Percentiles rank a stretch among this genome's conserved stretches.
These are phyloP conservation scores for Aproaerema taeniolella DNA, from an alignment of 2,888 invertebrate genomes.

Conservation along the genomic window DNA sequence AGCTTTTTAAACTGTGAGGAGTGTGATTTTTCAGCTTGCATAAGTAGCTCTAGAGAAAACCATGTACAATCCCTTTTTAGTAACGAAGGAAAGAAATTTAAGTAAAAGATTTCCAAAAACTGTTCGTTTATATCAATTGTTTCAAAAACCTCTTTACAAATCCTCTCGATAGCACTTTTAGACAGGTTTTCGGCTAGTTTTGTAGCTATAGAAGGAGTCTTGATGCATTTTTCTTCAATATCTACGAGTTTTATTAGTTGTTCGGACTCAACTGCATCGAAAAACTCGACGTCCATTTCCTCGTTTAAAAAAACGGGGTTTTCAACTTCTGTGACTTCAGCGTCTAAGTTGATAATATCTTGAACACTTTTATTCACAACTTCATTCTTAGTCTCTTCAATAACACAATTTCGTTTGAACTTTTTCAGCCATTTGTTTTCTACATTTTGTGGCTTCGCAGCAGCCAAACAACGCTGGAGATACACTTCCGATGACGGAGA, in stretches of 20 bases:
- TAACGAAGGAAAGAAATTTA: slow-evolving; percentile 33
- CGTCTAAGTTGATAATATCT: slow-evolving; percentile 5
- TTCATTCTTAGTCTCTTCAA: slow-evolving; percentile 8
- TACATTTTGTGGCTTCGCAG: slow-evolving; percentile 25
- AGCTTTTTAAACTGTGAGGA: slow-evolving; percentile 31
- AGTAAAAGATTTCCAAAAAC: slow-evolving; percentile 30
- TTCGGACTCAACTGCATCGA: slow-evolving; percentile 34
- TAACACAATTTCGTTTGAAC: slow-evolving; percentile 24
- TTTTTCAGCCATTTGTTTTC: slow-evolving; percentile 38
- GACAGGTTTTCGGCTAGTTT: slow-evolving; percentile 35
- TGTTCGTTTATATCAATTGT: slow-evolving; percentile 18
- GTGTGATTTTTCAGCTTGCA: slow-evolving; percentile 30
- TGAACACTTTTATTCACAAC: slow-evolving; percentile 12
- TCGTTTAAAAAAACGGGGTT: slow-evolving; percentile 13
- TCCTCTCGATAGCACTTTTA: slow-evolving; percentile 28
- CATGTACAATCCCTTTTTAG: slow-evolving; percentile 37
- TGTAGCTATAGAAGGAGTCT: slow-evolving; percentile 26
- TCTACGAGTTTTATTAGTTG: slow-evolving; percentile 25
- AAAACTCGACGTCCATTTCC: slow-evolving; percentile 26
- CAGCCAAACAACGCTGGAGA: slow-evolving; percentile 30
- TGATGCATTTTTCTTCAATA: slow-evolving; percentile 33
- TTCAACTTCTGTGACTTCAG: slow-evolving; percentile 12
- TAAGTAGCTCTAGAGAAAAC: slow-evolving; percentile 38
- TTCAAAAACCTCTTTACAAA: slow-evolving; percentile 35
- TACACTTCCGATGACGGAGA: slow-evolving; percentile 30